A percentile compares a stretch with the other conserved stretches of the same genome.
Conservation (phyloP, 2,797 vertebrate genomes). For the Falco biarmicus region DNA sequence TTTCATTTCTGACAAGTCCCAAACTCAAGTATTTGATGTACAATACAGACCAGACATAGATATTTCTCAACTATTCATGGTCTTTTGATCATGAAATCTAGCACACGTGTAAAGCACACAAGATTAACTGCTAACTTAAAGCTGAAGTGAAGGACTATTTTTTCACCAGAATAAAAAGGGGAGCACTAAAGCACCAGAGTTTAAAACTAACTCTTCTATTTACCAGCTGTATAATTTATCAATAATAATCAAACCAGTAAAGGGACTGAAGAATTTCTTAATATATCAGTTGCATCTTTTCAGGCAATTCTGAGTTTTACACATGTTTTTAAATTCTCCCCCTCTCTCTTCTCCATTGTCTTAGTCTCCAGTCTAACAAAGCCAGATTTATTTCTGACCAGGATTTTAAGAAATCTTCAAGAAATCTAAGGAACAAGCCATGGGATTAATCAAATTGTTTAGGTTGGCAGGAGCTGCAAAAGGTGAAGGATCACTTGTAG, state of each 20-base stretch:
- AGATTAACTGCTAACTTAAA: neutral
- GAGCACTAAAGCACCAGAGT: neutral
- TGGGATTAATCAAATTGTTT: neutral
- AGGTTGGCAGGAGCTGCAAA: neutral
- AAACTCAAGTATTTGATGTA: neutral
- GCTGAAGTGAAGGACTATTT: neutral
- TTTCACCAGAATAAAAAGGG: neutral
- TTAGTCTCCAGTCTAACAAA: neutral
- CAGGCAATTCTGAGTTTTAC: neutral
- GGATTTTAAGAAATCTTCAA: neutral
- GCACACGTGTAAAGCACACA: neutral
- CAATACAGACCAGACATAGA: neutral
- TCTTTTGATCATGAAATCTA: neutral
- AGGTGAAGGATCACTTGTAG: neutral
- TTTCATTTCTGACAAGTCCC: neutral
- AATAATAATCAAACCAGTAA: neutral
- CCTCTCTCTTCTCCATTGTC: neutral
- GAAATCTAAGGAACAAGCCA: neutral
- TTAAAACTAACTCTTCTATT: neutral
- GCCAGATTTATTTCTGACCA: neutral
- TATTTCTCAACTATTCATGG: neutral
- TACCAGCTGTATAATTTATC: neutral
- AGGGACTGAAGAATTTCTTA: neutral
- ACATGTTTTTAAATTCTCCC: neutral
- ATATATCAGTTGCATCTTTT: neutral